These are phyloP conservation scores for Collichthys lucidus DNA, from an alignment of 2,113 vertebrate species.

Conservation along the genomic window DNA sequence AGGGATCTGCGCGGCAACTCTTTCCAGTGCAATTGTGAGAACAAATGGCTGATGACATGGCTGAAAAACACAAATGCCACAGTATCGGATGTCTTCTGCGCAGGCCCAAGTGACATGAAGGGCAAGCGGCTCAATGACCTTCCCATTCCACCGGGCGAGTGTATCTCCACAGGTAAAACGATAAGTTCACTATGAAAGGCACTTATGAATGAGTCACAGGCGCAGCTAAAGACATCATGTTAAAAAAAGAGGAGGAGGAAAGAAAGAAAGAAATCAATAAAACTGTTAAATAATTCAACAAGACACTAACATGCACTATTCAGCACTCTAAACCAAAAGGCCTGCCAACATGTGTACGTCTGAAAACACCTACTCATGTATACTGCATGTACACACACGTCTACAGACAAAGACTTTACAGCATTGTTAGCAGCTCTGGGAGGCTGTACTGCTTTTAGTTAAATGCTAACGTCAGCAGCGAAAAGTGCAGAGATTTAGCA, in stretches of 20 bases:
- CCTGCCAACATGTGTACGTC: neutral
- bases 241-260: neutral
- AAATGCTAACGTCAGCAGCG: neutral
- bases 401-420: neutral
- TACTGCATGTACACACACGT: neutral
- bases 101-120: conserved; percentile 91
- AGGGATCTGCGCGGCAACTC: conserved; percentile 97
- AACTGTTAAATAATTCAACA: conserved; percentile 60
- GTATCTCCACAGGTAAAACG: conserved; percentile 92
- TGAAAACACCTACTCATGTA: neutral
- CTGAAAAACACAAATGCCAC: conserved; percentile 98
- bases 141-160: conserved; percentile 89
- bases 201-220: neutral
- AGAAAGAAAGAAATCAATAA: conserved; percentile 37
- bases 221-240: neutral
- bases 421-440: neutral
- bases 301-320: neutral
- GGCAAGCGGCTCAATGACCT: conserved; percentile 94
- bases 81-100: conserved; percentile 92
- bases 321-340: conserved; percentile 2
- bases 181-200: neutral
- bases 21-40: conserved; percentile 96
- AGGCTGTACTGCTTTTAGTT: neutral
- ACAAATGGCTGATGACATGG: conserved; percentile 98
- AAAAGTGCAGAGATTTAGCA: neutral